These are phyloP conservation scores for Drosophila mercatorum DNA, from an alignment of 2,888 invertebrate species.

Conservation along the genomic window DNA sequence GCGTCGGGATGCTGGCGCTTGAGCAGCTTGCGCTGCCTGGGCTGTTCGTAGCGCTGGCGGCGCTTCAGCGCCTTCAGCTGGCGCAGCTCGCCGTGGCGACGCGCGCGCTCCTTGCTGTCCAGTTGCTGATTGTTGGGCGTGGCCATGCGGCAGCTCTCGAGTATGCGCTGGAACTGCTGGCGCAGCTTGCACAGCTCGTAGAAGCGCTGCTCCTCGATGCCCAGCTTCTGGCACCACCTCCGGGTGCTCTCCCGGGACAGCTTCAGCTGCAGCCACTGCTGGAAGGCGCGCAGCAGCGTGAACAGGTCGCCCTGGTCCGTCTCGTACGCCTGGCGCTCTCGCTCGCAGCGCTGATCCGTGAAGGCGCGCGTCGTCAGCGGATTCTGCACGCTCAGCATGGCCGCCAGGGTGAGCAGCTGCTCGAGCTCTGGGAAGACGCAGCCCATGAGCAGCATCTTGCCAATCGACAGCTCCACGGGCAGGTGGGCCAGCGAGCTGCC, in stretches of 20 bases:
- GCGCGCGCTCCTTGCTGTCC: slow-evolving; percentile 89
- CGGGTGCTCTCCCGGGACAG: slow-evolving; percentile 86
- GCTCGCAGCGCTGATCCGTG: slow-evolving; percentile 93
- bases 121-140: slow-evolving; percentile 48
- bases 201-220: slow-evolving; percentile 97
- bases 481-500: slow-evolving; percentile 94
- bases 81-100: slow-evolving; percentile 95
- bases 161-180: slow-evolving; percentile 93
- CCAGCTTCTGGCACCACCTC: slow-evolving; percentile 95
- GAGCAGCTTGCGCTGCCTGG: slow-evolving; percentile 88
- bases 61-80: slow-evolving; percentile 93
- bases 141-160: slow-evolving; percentile 89
- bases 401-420: slow-evolving; percentile 94
- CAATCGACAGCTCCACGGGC: slow-evolving; percentile 97
- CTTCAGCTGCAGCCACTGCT: slow-evolving; percentile 95
- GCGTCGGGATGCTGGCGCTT: slow-evolving; percentile 67
- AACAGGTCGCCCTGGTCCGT: slow-evolving; percentile 98
- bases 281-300: slow-evolving; percentile 93
- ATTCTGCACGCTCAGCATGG: slow-evolving; percentile 96
- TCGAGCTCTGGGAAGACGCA: slow-evolving; percentile 95
- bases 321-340: slow-evolving; percentile 91
- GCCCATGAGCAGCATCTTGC: slow-evolving; percentile 97
- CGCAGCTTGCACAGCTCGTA: slow-evolving; percentile 98
- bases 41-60: slow-evolving; percentile 89
- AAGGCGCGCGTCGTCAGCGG: slow-evolving; percentile 96